phyloP scores from a whole-genome alignment of 2,888 invertebrate genomes.

The Stenichneumon culpator region DNA sequence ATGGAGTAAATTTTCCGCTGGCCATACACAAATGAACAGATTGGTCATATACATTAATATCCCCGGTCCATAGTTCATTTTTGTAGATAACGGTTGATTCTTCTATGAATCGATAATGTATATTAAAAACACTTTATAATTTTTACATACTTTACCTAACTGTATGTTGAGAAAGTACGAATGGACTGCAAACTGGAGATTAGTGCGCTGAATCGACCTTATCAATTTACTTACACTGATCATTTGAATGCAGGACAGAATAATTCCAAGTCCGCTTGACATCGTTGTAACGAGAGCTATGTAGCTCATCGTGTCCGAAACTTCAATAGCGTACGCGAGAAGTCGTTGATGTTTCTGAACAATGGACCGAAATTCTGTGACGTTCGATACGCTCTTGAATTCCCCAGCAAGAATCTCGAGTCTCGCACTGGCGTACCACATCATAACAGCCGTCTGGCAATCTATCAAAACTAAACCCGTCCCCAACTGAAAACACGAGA shows the following conservation, averaged over 20 bases:
- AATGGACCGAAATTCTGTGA: slow-evolving; percentile 11
- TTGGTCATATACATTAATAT: slow-evolving; percentile 26
- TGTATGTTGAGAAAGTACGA: too few relatives aligned
- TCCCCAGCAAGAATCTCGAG: slow-evolving; percentile 67
- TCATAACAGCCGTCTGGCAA: slow-evolving; percentile 67
- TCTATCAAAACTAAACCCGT: slow-evolving; percentile 65
- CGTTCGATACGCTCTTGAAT: slow-evolving; percentile 7
- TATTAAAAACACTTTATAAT: neutral
- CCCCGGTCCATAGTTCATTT: slow-evolving; percentile 36
- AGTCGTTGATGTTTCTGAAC: slow-evolving; percentile 49
- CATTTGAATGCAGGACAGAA: slow-evolving; percentile 65
- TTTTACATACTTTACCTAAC: too few relatives aligned
- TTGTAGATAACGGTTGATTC: slow-evolving; percentile 39
- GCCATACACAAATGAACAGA: slow-evolving; percentile 13
- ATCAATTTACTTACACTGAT: slow-evolving; percentile 8
- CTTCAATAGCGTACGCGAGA: slow-evolving; percentile 38
- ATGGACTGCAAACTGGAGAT: too few relatives aligned
- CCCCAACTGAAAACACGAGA: slow-evolving; percentile 40
- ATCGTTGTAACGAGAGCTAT: neutral
- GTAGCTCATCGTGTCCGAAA: slow-evolving; percentile 10
- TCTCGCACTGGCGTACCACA: slow-evolving; percentile 72
- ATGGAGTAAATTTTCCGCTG: slow-evolving; percentile 54
- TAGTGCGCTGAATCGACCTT: too few relatives aligned
- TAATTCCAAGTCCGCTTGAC: neutral
- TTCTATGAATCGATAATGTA: slow-evolving; percentile 5